phyloP scores from a whole-genome alignment of 2,888 invertebrate species.

The Diloba caeruleocephala region DNA sequence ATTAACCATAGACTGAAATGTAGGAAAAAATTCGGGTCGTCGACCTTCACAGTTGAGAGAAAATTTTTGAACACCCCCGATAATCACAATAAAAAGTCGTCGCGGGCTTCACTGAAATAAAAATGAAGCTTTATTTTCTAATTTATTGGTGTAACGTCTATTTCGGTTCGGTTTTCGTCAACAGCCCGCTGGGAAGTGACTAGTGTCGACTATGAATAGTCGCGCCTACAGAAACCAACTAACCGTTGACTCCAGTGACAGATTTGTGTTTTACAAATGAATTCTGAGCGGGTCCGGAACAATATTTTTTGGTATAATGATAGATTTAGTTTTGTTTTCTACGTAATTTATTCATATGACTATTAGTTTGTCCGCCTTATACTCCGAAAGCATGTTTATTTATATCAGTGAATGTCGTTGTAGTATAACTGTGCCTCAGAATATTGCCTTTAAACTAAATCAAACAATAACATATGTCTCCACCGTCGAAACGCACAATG shows the following conservation, averaged over 20 bases:
- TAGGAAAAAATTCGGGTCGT: constrained; percentile 76
- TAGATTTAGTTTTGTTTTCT: constrained; percentile 65
- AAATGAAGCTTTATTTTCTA: constrained; percentile 76
- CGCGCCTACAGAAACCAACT: constrained; percentile 64
- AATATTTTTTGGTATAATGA: constrained; percentile 67
- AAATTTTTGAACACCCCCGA: constrained; percentile 72
- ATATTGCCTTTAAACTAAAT: constrained; percentile 1
- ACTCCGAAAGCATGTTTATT: constrained; percentile 36
- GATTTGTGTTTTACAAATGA: constrained; percentile 84
- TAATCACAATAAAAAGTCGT: constrained; percentile 78
- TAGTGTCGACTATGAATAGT: constrained; percentile 78
- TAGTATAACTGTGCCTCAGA: neutral
- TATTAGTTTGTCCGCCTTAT: constrained; percentile 35
- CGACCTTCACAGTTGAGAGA: constrained; percentile 62
- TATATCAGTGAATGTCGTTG: constrained; percentile 14
- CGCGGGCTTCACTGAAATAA: constrained; percentile 70
- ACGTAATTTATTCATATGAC: constrained; percentile 50
- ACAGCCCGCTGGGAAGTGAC: constrained; percentile 66
- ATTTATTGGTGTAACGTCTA: constrained; percentile 82
- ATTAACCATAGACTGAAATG: constrained; percentile 71
- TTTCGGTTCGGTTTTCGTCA: constrained; percentile 81
- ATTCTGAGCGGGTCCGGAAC: constrained; percentile 70
- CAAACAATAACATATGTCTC: constrained; percentile 9
- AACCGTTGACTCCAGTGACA: constrained; percentile 78
- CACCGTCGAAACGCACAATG: constrained; percentile 22